A percentile compares a stretch with the other conserved stretches of the same genome.
Evolutionary conservation across 2,797 vertebrate genomes (phyloP).

Genomic region (Nothura maculosa): DNA sequence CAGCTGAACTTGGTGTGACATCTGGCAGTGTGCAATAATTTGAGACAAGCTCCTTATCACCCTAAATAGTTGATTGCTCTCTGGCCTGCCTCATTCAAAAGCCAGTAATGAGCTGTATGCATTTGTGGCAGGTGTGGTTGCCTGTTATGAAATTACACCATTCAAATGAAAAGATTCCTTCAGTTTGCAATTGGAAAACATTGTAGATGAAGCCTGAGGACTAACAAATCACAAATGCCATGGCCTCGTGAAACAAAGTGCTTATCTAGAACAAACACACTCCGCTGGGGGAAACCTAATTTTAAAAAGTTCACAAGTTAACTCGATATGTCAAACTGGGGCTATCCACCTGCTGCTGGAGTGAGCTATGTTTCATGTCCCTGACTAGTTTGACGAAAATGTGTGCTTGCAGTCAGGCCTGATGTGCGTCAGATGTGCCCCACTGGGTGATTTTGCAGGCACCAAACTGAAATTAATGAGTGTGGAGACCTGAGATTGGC

Average conservation of each 20-base stretch:
- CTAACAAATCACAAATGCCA: neutral
- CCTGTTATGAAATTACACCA: neutral
- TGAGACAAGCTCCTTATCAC: neutral
- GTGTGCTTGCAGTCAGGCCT: neutral
- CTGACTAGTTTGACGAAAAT: neutral
- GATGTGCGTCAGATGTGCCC: neutral
- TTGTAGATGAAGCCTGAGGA: neutral
- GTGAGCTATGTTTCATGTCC: neutral
- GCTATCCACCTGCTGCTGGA: neutral
- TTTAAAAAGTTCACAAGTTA: neutral
- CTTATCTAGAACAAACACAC: neutral
- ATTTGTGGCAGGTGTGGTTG: accelerated
- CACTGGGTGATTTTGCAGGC: neutral
- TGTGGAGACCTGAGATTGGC: neutral
- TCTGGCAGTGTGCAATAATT: neutral
- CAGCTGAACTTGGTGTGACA: accelerated
- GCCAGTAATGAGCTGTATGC: neutral
- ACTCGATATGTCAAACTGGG: neutral
- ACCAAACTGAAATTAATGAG: neutral
- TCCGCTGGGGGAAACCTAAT: neutral
- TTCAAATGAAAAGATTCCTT: accelerated
- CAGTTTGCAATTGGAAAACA: neutral
- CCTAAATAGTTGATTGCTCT: neutral
- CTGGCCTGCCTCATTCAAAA: neutral
- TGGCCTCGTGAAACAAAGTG: neutral